Conservation (phyloP, 2,113 vertebrate genomes). For the Hiodon tergisus region DNA sequence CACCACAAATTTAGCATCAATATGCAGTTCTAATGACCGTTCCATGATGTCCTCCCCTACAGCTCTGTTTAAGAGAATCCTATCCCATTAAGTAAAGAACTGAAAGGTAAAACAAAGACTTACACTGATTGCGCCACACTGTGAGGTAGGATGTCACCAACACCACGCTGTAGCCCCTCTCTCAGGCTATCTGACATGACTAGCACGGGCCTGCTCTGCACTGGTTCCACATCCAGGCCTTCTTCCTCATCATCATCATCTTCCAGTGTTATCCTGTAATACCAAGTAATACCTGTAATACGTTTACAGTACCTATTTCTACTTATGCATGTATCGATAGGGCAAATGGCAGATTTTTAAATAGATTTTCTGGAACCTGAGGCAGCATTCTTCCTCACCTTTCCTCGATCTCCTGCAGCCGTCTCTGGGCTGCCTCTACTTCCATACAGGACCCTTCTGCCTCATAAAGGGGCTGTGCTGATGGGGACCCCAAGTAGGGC, state of each 20-base stretch:
- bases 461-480: constrained; percentile 33
- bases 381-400: constrained; percentile 44
- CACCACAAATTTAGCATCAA: too few relatives aligned
- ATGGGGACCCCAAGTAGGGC: constrained; percentile 18
- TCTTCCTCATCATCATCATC: constrained; percentile 59
- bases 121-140: constrained; percentile 69
- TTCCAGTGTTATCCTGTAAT: constrained; percentile 63
- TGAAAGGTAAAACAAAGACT: constrained; percentile 29
- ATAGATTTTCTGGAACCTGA: not conserved
- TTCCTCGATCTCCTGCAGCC: constrained; percentile 66
- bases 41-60: too few relatives aligned
- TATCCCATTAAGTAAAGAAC: too few relatives aligned
- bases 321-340: not conserved
- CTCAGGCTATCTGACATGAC: constrained; percentile 70
- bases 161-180: constrained; percentile 63
- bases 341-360: not conserved
- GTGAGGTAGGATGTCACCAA: constrained; percentile 68
- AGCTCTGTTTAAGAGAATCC: too few relatives aligned
- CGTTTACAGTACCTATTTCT: not conserved
- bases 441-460: constrained; percentile 59
- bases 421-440: constrained; percentile 64
- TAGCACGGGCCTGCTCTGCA: constrained; percentile 58
- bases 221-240: constrained; percentile 60
- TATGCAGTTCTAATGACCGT: too few relatives aligned
- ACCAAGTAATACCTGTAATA: constrained; percentile 17